phyloP scores from a whole-genome alignment of 1,140 invertebrate genomes.

The Hestina assimilis region DNA sequence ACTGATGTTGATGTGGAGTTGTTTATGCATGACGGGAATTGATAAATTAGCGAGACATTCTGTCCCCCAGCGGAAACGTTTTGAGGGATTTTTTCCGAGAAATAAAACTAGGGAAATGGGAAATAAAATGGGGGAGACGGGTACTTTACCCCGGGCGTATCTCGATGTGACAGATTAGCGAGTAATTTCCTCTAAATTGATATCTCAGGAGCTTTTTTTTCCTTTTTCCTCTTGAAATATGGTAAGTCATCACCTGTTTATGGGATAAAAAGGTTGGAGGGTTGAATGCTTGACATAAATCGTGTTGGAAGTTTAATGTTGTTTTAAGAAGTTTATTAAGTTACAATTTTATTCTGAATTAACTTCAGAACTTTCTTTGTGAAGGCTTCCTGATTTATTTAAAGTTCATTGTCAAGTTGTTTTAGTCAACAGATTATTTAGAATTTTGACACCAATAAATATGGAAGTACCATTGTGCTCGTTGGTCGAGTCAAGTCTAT shows the following conservation, averaged over 20 bases:
- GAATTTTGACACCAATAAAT: no score
- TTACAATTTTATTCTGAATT: no score
- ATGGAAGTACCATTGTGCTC: no score
- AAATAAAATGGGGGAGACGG: constrained; percentile 50
- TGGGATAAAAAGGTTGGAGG: constrained; percentile 34
- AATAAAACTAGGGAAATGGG: constrained; percentile 15
- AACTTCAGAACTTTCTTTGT: no score
- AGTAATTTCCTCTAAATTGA: constrained; percentile 71
- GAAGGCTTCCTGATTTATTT: no score
- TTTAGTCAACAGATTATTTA: no score
- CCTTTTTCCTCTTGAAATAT: constrained; percentile 42
- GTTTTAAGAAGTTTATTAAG: no score
- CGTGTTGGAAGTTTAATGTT: no score
- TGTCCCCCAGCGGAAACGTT: constrained; percentile 34
- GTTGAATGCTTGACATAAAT: constrained; percentile 51
- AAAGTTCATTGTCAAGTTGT: no score
- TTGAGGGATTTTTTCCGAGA: constrained; percentile 35
- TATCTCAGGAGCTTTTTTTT: constrained; percentile 59
- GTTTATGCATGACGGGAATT: neutral
- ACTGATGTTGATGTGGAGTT: no score
- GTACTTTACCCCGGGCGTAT: constrained; percentile 54
- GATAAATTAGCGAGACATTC: constrained; percentile 57
- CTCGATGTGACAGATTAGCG: constrained; percentile 71
- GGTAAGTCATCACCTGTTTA: constrained; percentile 53
- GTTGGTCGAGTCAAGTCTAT: no score